phyloP scores from a whole-genome alignment of 1,140 invertebrate species.

The Drosophila biarmipes region DNA sequence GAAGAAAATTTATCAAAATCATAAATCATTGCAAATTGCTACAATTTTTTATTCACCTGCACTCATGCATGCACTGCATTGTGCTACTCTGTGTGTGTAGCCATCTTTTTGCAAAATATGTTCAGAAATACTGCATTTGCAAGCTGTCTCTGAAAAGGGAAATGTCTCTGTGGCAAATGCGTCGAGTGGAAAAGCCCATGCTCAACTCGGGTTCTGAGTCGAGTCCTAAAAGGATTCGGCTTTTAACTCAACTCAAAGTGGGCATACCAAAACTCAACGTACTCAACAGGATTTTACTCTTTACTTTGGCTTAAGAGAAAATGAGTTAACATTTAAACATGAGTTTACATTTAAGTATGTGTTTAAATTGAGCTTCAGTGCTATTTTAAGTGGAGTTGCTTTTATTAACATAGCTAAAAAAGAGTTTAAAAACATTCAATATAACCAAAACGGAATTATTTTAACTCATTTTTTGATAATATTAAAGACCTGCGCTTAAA shows the following conservation, averaged over 20 bases:
- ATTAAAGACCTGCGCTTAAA: too few relatives aligned
- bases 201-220: not conserved
- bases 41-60: slow-evolving; percentile 55
- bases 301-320: slow-evolving; percentile 15
- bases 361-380: not conserved
- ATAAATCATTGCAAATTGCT: slow-evolving; percentile 78
- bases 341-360: not conserved
- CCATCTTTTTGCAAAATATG: slow-evolving; percentile 58
- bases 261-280: not conserved
- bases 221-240: not conserved
- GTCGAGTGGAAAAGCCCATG: not conserved
- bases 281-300: slow-evolving; percentile 6
- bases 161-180: slow-evolving; percentile 12
- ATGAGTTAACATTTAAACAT: slow-evolving; percentile 1
- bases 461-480: too few relatives aligned
- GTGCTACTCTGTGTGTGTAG: slow-evolving; percentile 19
- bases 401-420: not conserved
- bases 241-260: not conserved
- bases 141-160: slow-evolving; percentile 42
- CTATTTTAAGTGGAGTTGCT: not conserved
- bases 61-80: slow-evolving; percentile 23
- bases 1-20: slow-evolving; percentile 80
- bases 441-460: too few relatives aligned
- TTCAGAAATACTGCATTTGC: slow-evolving; percentile 43
- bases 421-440: too few relatives aligned